phyloP scores from a whole-genome alignment of 2,888 invertebrate species.

The Parascotia fuliginaria region DNA sequence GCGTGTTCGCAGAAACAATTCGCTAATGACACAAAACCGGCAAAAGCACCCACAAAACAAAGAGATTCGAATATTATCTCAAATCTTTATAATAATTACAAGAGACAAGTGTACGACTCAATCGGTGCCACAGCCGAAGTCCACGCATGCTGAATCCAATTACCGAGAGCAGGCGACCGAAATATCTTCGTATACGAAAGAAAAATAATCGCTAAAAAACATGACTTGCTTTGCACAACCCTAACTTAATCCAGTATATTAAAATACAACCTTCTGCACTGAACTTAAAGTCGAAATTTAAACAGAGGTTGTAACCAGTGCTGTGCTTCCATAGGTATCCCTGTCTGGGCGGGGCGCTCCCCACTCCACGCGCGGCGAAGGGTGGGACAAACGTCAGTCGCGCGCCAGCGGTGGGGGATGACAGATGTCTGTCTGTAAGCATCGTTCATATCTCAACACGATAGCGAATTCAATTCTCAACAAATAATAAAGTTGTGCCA shows the following conservation, averaged over 20 bases:
- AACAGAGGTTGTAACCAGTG: slow-evolving; percentile 18
- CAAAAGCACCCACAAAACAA: slow-evolving; percentile 48
- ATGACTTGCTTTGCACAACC: slow-evolving; percentile 58
- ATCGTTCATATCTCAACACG: slow-evolving; percentile 77
- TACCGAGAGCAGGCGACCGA: slow-evolving; percentile 62
- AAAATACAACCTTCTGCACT: slow-evolving; percentile 16
- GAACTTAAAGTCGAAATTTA: slow-evolving; percentile 43
- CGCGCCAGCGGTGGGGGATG: slow-evolving; percentile 73
- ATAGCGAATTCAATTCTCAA: slow-evolving; percentile 75
- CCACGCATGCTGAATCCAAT: slow-evolving; percentile 72
- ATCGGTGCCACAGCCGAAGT: slow-evolving; percentile 52
- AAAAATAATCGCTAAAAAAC: slow-evolving; percentile 68
- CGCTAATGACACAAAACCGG: slow-evolving; percentile 53
- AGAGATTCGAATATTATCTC: slow-evolving; percentile 69
- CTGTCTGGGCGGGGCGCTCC: slow-evolving; percentile 56
- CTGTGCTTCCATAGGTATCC: slow-evolving; percentile 38
- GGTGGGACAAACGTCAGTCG: slow-evolving; percentile 72
- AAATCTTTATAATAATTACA: slow-evolving; percentile 83
- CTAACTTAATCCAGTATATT: slow-evolving; percentile 39
- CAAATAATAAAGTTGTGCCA: slow-evolving; percentile 63
- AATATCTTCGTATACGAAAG: slow-evolving; percentile 69
- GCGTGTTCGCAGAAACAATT: slow-evolving; percentile 41
- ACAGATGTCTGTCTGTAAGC: slow-evolving; percentile 71
- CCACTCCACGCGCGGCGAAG: slow-evolving; percentile 47
- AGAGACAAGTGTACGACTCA: slow-evolving; percentile 75